These are phyloP conservation scores for Drosophila greeni DNA, from an alignment of 2,888 invertebrate genomes.

Conservation along the genomic window DNA sequence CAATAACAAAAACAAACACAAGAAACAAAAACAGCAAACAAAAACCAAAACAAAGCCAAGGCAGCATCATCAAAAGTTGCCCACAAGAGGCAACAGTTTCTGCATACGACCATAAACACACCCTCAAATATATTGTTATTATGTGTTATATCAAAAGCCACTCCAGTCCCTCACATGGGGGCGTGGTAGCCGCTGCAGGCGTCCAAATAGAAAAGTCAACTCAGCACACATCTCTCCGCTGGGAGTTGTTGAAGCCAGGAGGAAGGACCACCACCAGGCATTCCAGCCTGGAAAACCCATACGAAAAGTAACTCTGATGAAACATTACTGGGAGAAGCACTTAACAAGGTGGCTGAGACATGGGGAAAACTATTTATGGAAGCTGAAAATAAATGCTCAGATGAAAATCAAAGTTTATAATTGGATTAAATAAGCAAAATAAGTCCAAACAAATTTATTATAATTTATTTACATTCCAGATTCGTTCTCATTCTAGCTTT, in stretches of 20 bases:
- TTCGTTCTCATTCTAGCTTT: too few species aligned
- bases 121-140: slow-evolving; percentile 40
- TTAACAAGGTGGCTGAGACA: not conserved
- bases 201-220: slow-evolving; percentile 22
- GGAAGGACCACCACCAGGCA: slow-evolving; percentile 2
- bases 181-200: slow-evolving; percentile 32
- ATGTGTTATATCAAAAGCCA: slow-evolving; percentile 39
- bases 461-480: too few species aligned
- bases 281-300: not conserved
- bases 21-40: slow-evolving; percentile 28
- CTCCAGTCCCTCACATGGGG: slow-evolving; percentile 10
- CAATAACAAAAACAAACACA: slow-evolving; percentile 23
- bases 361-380: not conserved
- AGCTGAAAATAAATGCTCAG: not conserved
- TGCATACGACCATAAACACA: slow-evolving; percentile 34
- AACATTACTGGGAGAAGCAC: not conserved
- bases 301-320: not conserved
- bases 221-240: slow-evolving; percentile 29
- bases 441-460: too few species aligned
- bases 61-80: slow-evolving; percentile 39
- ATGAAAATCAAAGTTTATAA: too few species aligned
- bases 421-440: too few species aligned
- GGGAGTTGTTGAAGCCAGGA: slow-evolving; percentile 19
- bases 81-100: slow-evolving; percentile 44
- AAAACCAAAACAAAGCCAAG: slow-evolving; percentile 12